These are phyloP conservation scores for Dermolepida albohirtum DNA, from an alignment of 2,888 invertebrate species.

Conservation along the genomic window DNA sequence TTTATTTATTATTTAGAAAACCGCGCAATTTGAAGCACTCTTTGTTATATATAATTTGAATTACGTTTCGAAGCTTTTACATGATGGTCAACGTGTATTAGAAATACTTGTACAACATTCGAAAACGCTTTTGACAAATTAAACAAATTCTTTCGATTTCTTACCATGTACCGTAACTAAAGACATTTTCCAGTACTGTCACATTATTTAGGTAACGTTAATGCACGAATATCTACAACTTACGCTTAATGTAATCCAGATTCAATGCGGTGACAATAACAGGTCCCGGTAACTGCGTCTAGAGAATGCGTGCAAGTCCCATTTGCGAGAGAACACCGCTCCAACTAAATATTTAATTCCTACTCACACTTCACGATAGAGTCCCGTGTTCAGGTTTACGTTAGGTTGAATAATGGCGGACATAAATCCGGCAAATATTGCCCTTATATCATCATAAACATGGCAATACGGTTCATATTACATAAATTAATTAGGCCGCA, in stretches of 20 bases:
- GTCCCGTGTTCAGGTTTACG: conserved; percentile 2
- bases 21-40: no score
- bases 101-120: no score
- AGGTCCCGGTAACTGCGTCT: neutral
- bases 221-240: no score
- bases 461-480: conserved; percentile 43
- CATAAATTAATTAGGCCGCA: conserved; percentile 44
- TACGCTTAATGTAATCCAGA: neutral
- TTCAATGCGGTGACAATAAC: neutral
- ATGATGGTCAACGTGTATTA: no score
- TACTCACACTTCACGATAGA: conserved; percentile 24
- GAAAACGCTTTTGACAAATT: no score
- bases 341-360: conserved; percentile 35
- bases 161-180: no score
- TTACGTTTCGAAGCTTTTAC: no score
- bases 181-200: no score
- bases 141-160: no score
- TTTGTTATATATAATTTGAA: no score
- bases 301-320: conserved; percentile 12
- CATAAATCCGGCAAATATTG: conserved; percentile 40
- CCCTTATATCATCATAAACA: conserved; percentile 44
- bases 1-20: no score
- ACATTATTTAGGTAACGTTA: no score
- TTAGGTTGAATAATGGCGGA: conserved; percentile 22
- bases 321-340: neutral